A percentile compares a stretch with the other conserved stretches of the same genome.
These are phyloP conservation scores for Aegithalos caudatus DNA, from an alignment of 2,113 vertebrate genomes.

Conservation along the genomic window DNA sequence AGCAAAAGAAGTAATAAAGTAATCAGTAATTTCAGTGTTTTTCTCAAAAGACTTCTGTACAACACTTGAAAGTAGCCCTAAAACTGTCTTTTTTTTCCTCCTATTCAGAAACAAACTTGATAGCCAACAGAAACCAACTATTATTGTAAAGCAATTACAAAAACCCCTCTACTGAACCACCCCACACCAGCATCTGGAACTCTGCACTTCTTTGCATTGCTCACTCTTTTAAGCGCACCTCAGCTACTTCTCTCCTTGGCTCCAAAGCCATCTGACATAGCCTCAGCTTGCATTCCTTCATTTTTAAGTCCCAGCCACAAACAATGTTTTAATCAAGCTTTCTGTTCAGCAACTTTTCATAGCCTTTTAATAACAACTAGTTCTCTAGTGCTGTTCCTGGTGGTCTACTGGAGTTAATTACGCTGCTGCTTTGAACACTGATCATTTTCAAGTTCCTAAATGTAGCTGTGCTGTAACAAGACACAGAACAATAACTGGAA, in stretches of 20 bases:
- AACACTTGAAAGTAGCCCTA: not conserved
- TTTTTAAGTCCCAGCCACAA: not conserved
- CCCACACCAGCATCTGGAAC: not conserved
- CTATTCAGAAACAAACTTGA: not conserved
- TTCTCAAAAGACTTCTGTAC: not conserved
- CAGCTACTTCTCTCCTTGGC: fast-evolving
- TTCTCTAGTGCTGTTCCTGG: not conserved
- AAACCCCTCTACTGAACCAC: not conserved
- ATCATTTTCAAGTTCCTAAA: not conserved
- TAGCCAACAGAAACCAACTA: not conserved
- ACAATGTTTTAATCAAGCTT: not conserved
- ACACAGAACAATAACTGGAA: not conserved
- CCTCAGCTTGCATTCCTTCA: not conserved
- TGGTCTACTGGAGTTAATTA: not conserved
- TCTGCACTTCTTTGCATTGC: fast-evolving
- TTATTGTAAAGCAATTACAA: not conserved
- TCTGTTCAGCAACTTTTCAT: not conserved
- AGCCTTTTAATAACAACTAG: not conserved
- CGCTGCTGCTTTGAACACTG: not conserved
- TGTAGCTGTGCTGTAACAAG: not conserved
- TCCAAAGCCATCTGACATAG: not conserved
- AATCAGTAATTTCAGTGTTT: not conserved
- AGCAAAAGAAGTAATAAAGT: not conserved
- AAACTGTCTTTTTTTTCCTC: not conserved
- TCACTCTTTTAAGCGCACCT: not conserved